Conservation (phyloP, 2,113 vertebrate genomes). For the Forbesichthys papilliferus region DNA sequence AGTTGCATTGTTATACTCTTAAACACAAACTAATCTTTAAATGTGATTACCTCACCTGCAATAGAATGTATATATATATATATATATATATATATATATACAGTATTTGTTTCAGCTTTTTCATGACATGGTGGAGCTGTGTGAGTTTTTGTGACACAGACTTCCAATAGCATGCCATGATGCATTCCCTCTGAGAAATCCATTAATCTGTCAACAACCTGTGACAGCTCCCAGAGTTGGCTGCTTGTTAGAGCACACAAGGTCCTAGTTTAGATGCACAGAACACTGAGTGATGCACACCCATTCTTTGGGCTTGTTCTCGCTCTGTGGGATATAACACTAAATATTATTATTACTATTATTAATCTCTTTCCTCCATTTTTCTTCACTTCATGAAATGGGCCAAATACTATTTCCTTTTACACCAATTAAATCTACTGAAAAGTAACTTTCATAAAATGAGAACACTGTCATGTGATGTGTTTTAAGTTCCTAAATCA, state of each 20-base stretch:
- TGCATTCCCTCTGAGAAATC: slow-evolving; percentile 37
- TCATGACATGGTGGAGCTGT: slow-evolving; percentile 26
- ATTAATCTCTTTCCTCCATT: slow-evolving; percentile 18
- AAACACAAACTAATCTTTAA: too few species aligned
- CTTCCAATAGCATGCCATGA: slow-evolving; percentile 35
- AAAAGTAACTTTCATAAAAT: too few species aligned
- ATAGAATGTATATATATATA: slow-evolving; percentile 4
- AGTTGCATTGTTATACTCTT: too few species aligned
- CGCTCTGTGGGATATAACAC: not conserved
- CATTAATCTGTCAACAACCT: slow-evolving; percentile 61
- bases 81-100: too few species aligned
- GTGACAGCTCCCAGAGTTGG: slow-evolving; percentile 39
- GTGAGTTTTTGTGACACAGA: slow-evolving; percentile 24
- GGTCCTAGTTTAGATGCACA: slow-evolving; percentile 34
- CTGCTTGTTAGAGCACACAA: slow-evolving; percentile 36
- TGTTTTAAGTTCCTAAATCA: slow-evolving; percentile 24
- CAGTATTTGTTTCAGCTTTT: not conserved
- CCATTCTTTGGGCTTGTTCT: not conserved
- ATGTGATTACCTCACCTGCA: slow-evolving; percentile 16
- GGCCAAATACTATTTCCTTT: too few species aligned
- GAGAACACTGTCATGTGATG: not conserved
- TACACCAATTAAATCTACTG: not conserved
- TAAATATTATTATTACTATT: not conserved
- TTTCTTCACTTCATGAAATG: slow-evolving; percentile 1
- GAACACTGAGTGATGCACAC: not conserved